Conservation (phyloP, 1,140 invertebrate genomes). For the Drosophila dunni region DNA sequence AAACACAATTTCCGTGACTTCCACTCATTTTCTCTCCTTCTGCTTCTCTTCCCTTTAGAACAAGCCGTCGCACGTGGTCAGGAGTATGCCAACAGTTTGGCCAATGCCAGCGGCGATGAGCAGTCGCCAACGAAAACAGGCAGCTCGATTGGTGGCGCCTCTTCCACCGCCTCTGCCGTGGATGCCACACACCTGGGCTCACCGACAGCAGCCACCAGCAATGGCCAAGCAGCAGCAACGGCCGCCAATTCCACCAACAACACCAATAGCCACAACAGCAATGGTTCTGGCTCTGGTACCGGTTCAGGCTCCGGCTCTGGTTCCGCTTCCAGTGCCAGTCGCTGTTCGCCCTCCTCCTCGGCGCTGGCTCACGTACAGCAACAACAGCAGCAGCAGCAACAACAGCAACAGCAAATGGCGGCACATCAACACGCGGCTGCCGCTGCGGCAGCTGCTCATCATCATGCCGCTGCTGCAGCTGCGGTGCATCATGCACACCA, state of each 20-base stretch:
- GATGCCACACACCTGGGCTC: slow-evolving; percentile 16
- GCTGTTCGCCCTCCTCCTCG: slow-evolving; percentile 51
- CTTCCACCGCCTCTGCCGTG: not conserved
- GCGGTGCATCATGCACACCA: slow-evolving; percentile 72
- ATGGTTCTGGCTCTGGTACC: slow-evolving; percentile 4
- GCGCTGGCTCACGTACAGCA: slow-evolving; percentile 27
- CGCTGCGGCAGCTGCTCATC: slow-evolving; percentile 70
- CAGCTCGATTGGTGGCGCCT: not conserved
- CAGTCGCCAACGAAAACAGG: slow-evolving; percentile 71
- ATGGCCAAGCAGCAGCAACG: slow-evolving; percentile 38
- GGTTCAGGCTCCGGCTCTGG: not conserved
- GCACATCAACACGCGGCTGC: slow-evolving; percentile 74
- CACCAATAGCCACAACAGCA: slow-evolving; percentile 32
- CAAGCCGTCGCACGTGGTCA: slow-evolving; percentile 76
- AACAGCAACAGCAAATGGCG: slow-evolving; percentile 44
- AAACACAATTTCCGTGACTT: not conserved
- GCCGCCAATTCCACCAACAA: slow-evolving; percentile 17
- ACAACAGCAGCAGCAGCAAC: slow-evolving; percentile 43
- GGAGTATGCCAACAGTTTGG: slow-evolving; percentile 72
- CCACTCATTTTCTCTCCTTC: not conserved
- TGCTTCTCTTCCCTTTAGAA: slow-evolving; percentile 46
- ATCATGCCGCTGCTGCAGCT: slow-evolving; percentile 71
- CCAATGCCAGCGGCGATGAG: slow-evolving; percentile 74
- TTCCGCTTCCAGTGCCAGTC: slow-evolving; percentile 26
- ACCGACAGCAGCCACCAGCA: slow-evolving; percentile 35